Evolutionary conservation across 2,888 invertebrate genomes (phyloP).

Genomic region (Agrotis segetum): DNA sequence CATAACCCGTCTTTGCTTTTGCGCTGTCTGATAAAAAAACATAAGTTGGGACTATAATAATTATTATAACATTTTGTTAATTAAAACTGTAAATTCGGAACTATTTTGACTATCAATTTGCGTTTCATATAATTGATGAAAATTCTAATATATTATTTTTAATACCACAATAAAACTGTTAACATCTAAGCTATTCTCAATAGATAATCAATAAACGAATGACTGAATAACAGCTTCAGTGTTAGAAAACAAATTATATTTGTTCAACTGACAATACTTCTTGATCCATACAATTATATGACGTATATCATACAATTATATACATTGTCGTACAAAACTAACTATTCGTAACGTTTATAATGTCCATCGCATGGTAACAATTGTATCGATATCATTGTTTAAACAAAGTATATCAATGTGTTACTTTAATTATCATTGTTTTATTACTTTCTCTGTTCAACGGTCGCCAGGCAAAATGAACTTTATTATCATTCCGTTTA

Average conservation of each 20-base stretch:
- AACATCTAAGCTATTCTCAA: background rate
- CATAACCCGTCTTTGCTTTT: background rate
- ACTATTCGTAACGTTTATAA: constrained; percentile 17
- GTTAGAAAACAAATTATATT: background rate
- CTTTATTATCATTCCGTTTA: background rate
- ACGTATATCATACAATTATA: background rate
- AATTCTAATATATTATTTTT: background rate
- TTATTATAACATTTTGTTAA: no score
- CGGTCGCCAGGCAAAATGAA: constrained; percentile 14
- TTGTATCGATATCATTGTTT: constrained; percentile 42
- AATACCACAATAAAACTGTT: no score
- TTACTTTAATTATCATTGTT: constrained; percentile 39
- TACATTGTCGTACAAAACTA: constrained; percentile 12
- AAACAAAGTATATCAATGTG: constrained; percentile 40
- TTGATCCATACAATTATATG: background rate
- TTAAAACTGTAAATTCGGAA: no score
- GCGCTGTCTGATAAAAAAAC: background rate
- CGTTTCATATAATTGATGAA: background rate
- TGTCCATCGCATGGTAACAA: constrained; percentile 32
- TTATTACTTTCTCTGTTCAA: constrained; percentile 30
- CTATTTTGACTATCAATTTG: no score
- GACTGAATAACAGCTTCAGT: background rate
- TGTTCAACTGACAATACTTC: background rate
- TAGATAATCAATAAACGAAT: background rate
- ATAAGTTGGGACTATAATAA: no score